Conservation (phyloP, 2,888 invertebrate species). For the Vandiemenella viatica region DNA sequence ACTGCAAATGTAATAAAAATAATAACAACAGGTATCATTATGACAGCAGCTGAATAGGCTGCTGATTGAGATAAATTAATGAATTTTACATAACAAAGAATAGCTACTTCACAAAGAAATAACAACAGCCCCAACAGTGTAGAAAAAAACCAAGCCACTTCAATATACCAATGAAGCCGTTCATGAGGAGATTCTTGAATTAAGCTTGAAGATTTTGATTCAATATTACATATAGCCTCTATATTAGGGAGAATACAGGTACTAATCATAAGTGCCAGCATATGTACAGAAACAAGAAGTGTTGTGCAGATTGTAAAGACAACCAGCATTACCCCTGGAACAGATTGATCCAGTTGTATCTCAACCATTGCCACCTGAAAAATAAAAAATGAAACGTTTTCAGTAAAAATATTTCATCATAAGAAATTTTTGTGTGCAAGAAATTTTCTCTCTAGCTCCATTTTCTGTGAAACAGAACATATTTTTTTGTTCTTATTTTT, state of each 20-base stretch:
- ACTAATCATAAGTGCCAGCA: conserved; percentile 96
- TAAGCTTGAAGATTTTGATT: conserved; percentile 52
- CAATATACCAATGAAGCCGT: conserved; percentile 84
- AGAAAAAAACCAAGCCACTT: conserved; percentile 94
- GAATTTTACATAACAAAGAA: conserved; percentile 95
- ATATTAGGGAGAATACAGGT: conserved; percentile 98
- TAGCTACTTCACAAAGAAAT: conserved; percentile 87
- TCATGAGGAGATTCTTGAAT: conserved; percentile 83
- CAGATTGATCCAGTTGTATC: conserved; percentile 68
- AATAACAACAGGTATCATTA: conserved; percentile 83
- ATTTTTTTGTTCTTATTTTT: too few species aligned
- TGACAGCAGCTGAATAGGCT: conserved; percentile 78
- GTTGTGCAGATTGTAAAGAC: conserved; percentile 92
- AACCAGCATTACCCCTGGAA: conserved; percentile 69
- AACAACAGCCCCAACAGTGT: conserved; percentile 84
- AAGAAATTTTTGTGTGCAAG: too few species aligned
- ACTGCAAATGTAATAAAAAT: conserved; percentile 86
- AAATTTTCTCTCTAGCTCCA: too few species aligned
- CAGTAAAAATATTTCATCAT: too few species aligned
- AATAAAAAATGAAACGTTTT: neutral
- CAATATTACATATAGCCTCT: conserved; percentile 86
- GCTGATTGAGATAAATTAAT: conserved; percentile 65
- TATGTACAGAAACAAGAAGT: conserved; percentile 88
- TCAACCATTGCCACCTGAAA: conserved; percentile 88
- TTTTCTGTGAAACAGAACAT: too few species aligned